Evolutionary conservation across 2,797 vertebrate species (phyloP).

Genomic region (Myotis myotis): DNA sequence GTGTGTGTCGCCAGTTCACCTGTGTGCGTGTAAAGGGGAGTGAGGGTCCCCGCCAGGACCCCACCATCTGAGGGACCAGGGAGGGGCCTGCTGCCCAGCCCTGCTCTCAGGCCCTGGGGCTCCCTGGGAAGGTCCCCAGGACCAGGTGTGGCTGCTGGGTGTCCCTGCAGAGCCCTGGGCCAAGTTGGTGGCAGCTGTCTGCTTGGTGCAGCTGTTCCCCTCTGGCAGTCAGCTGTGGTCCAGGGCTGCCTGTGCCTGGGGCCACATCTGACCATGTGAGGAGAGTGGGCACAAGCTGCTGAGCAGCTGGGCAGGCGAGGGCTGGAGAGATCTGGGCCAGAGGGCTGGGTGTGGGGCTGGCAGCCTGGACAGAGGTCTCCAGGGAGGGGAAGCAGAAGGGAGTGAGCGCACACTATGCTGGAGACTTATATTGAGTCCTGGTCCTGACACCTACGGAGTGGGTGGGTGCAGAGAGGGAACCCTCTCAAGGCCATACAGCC

Average conservation of each 20-base stretch:
- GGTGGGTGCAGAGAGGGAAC: background rate
- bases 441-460: background rate
- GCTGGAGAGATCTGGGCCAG: background rate
- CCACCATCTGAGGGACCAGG: background rate
- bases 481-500: background rate
- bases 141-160: background rate
- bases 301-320: conserved; percentile 25
- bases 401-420: background rate
- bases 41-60: background rate
- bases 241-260: background rate
- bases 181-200: background rate
- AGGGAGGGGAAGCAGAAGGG: background rate
- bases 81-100: background rate
- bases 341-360: background rate
- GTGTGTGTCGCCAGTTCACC: background rate
- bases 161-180: background rate
- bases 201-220: conserved; percentile 7
- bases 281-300: background rate
- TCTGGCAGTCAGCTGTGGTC: conserved; percentile 21
- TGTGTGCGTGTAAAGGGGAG: background rate
- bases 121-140: background rate
- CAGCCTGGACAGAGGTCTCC: background rate
- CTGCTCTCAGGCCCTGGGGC: background rate
- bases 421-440: background rate
- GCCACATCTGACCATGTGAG: background rate